Evolutionary conservation across 2,113 vertebrate species (phyloP).

Genomic region (Natator depressus): DNA sequence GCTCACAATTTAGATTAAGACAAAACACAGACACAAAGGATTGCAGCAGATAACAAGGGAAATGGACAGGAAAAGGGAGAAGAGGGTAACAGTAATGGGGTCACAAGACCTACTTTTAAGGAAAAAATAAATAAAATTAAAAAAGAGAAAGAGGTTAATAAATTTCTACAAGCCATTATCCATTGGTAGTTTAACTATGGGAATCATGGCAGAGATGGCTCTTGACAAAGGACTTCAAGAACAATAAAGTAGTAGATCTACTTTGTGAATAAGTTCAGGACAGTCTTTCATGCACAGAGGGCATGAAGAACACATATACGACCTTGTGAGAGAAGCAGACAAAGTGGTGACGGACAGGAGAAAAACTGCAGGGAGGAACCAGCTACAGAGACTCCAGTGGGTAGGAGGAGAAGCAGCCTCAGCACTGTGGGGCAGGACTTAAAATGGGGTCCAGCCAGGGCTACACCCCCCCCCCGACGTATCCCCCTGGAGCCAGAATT

Average conservation of each 20-base stretch:
- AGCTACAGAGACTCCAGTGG: not conserved
- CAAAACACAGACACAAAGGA: not conserved
- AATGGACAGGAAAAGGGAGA: not conserved
- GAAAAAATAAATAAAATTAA: not conserved
- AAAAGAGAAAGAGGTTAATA: conserved; percentile 45
- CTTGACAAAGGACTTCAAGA: conserved; percentile 14
- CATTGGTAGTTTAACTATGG: not conserved
- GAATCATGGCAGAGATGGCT: conserved; percentile 9
- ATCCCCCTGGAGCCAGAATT: too few species aligned
- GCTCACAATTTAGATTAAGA: not conserved
- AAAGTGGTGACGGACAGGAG: not conserved
- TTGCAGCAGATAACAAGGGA: not conserved
- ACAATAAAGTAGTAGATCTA: not conserved
- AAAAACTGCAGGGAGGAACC: not conserved
- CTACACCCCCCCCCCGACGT: too few species aligned
- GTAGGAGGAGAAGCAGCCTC: conserved; percentile 21
- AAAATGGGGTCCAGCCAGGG: not conserved
- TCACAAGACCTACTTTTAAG: conserved; percentile 33
- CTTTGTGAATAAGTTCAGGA: conserved; percentile 13
- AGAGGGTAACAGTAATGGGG: conserved; percentile 20
- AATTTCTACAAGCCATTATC: conserved; percentile 29
- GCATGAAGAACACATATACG: conserved; percentile 53
- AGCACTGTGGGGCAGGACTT: not conserved
- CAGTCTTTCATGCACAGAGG: not conserved
- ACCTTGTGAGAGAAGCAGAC: conserved; percentile 28